phyloP scores from a whole-genome alignment of 2,113 vertebrate species.

The Petaurus breviceps region DNA sequence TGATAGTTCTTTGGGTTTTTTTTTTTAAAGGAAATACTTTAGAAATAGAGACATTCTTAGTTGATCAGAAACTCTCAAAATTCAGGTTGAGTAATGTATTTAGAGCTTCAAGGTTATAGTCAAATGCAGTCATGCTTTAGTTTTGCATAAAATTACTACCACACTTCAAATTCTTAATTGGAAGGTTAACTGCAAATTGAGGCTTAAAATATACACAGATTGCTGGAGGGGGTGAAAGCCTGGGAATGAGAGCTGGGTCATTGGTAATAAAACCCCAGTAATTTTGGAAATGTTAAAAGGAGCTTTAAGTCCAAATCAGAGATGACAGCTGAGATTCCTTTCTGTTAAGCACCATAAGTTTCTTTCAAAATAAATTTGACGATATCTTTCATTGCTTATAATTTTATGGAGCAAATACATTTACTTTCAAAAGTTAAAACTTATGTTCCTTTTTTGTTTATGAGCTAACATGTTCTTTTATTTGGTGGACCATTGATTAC shows the following conservation, averaged over 20 bases:
- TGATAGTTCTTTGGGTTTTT: conserved; percentile 5
- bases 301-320: conserved; percentile 9
- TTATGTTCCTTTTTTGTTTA: neutral
- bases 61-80: conserved; percentile 22
- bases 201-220: conserved; percentile 25
- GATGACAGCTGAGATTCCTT: neutral
- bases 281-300: conserved; percentile 54
- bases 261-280: conserved; percentile 21
- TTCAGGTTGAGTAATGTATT: conserved; percentile 14
- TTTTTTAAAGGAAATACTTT: conserved; percentile 46
- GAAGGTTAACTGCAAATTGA: conserved; percentile 44
- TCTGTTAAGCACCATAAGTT: neutral
- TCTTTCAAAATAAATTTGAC: neutral
- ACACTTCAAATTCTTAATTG: conserved; percentile 43
- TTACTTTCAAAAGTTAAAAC: conserved; percentile 18
- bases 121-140: conserved; percentile 47
- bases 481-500: neutral
- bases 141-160: conserved; percentile 45
- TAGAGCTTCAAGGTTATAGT: conserved; percentile 40
- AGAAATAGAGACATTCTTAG: conserved; percentile 32
- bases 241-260: conserved; percentile 33
- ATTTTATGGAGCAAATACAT: neutral
- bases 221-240: conserved; percentile 19
- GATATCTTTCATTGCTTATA: neutral
- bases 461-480: conserved; percentile 41